phyloP scores from a whole-genome alignment of 2,113 vertebrate genomes.

The Callorhinus ursinus region DNA sequence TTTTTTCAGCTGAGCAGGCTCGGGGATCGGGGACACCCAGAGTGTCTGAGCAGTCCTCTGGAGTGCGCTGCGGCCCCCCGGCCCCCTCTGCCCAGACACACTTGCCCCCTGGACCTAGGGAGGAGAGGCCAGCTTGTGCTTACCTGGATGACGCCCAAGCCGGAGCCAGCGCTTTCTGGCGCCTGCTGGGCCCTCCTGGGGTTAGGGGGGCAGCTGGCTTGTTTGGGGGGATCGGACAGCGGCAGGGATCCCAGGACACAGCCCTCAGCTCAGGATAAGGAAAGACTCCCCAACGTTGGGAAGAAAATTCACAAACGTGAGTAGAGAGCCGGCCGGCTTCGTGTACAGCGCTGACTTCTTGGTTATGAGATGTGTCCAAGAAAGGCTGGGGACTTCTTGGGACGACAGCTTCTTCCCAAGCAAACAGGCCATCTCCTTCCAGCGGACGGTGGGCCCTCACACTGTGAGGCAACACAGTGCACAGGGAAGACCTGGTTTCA shows the following conservation, averaged over 20 bases:
- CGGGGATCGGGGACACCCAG: not conserved
- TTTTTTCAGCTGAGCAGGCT: not conserved
- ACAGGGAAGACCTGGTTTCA: not conserved
- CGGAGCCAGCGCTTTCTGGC: no score
- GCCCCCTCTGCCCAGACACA: not conserved
- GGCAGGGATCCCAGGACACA: not conserved
- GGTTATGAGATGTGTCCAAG: not conserved
- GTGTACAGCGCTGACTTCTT: not conserved
- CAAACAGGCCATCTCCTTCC: not conserved
- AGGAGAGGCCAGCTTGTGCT: not conserved
- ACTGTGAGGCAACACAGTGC: no score
- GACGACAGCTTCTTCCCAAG: not conserved
- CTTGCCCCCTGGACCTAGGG: no score
- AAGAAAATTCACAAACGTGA: not conserved
- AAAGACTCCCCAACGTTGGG: not conserved
- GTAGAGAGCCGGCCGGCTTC: not conserved
- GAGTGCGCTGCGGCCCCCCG: not conserved
- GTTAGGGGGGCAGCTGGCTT: not conserved
- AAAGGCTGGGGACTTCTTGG: not conserved
- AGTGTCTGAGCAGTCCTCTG: not conserved
- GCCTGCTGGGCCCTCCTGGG: not conserved
- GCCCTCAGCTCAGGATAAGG: not conserved
- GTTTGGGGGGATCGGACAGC: not conserved
- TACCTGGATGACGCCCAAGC: not conserved
- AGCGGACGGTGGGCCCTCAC: no score